phyloP scores from a whole-genome alignment of 2,113 vertebrate species.

The Oenanthe oenanthe region DNA sequence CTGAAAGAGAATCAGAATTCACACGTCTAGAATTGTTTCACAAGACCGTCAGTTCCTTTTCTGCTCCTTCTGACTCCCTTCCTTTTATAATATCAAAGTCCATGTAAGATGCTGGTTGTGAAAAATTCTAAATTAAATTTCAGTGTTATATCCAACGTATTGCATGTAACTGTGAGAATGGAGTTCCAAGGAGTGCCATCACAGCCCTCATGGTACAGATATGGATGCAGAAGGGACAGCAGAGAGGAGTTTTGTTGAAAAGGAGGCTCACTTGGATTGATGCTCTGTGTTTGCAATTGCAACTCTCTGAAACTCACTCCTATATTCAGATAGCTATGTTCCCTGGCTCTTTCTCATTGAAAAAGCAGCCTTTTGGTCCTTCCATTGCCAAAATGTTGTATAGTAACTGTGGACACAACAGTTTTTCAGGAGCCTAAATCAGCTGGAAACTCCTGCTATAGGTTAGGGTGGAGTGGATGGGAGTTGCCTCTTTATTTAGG shows the following conservation, averaged over 20 bases:
- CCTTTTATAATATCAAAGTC: neutral
- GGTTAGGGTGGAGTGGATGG: neutral
- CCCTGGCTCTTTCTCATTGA: neutral
- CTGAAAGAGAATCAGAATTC: neutral
- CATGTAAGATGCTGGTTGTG: neutral
- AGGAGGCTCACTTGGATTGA: neutral
- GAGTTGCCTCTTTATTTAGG: neutral
- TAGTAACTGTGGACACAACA: neutral
- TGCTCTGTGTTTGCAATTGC: neutral
- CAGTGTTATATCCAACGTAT: neutral
- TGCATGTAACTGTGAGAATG: rapidly evolving
- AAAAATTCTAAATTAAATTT: neutral
- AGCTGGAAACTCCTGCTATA: neutral
- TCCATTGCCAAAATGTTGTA: neutral
- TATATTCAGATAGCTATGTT: neutral
- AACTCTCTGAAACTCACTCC: neutral
- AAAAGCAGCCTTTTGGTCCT: neutral
- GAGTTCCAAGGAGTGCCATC: neutral
- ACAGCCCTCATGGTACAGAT: neutral
- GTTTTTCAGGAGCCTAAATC: neutral
- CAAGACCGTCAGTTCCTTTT: neutral
- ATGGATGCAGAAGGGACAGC: neutral
- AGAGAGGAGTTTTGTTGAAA: neutral
- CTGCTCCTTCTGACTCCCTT: neutral
- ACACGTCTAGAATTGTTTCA: neutral